Evolutionary conservation across 1,140 invertebrate species (phyloP).

Genomic region (Subanguina moxae): DNA sequence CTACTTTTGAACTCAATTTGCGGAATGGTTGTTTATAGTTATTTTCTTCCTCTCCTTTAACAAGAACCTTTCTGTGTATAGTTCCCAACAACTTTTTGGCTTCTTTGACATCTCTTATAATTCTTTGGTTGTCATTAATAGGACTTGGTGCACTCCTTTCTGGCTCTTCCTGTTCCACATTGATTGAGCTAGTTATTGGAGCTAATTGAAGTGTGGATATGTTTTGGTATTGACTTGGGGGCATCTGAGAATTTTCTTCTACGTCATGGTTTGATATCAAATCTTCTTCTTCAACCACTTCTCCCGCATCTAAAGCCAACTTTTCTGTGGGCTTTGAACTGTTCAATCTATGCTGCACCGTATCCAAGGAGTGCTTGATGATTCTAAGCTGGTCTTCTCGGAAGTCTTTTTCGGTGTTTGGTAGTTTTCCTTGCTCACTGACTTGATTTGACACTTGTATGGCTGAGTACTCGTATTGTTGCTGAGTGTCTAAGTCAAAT

Average conservation of each 20-base stretch:
- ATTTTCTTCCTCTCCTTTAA: too few species aligned
- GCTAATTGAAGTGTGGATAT: too few species aligned
- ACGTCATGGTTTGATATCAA: not conserved
- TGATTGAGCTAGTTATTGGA: not conserved
- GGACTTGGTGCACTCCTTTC: not conserved
- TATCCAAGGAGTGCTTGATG: not conserved
- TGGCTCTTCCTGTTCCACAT: not conserved
- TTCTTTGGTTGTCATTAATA: not conserved
- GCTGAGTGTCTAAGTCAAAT: too few species aligned
- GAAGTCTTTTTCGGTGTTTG: not conserved
- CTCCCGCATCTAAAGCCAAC: too few species aligned
- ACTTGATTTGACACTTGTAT: too few species aligned
- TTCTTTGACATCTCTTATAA: not conserved
- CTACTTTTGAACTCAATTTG: too few species aligned
- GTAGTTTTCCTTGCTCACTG: too few species aligned
- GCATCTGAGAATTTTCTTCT: too few species aligned
- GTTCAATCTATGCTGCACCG: not conserved
- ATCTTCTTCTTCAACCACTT: not conserved
- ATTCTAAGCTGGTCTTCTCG: constrained; percentile 1
- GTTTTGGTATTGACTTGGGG: too few species aligned
- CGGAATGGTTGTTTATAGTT: too few species aligned
- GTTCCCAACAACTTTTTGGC: not conserved
- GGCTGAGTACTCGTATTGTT: too few species aligned
- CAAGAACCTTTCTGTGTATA: too few species aligned
- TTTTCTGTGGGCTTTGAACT: not conserved